Base-by-base conservation (phyloP, 1,140 invertebrate genomes). In the Saccostrea echinata region DNA sequence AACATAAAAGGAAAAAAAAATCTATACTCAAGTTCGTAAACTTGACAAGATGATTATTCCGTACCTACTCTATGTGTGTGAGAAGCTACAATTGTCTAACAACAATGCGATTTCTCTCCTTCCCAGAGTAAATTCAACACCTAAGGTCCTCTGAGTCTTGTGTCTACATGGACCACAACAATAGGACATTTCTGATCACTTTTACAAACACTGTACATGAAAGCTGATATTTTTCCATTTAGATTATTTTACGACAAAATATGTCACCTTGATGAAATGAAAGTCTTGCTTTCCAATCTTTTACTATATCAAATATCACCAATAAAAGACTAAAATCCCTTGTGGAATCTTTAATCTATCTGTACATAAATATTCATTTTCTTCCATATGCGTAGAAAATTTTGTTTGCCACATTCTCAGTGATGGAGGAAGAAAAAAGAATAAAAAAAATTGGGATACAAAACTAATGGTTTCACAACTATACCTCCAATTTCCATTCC, bases 151-250 rank as follows among this genome's bases (percentile, higher is more conserved):
- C 16, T n/a, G 68, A 33, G 68, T 71, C 68, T 33, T 30, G 6
- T 71, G 68, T 71, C 68, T 71, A 71, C 68, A 71, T 71, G 68
- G 24, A 71, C 24, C 68, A 71, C 68, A 71, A 71, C 68, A 71
- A 71, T 71, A 9, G 68, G 24, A 16, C 8, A 13, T 27, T 71
- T 71, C 68, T 71, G 68, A 71, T 71, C 68, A 71, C 27, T 71
- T 30, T 71, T 71, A 71, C 27, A 71, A 27, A 71, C 27, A 27
- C 24, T 27, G 9, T 13, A n/a, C 9, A 27, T 71, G 68, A 71
- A 71, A 71, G 27, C 68, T 33, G 68, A 71, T 71, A 71, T 71
- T 71, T 27, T 33, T 71, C 13, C 68, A 71, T 71, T 71, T 30
- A 71, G n/a, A 71, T 71, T 33, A 30, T 13, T 24, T 71, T 71